Conservation (phyloP, 1,140 invertebrate species). For the Platyscapa corneri region DNA sequence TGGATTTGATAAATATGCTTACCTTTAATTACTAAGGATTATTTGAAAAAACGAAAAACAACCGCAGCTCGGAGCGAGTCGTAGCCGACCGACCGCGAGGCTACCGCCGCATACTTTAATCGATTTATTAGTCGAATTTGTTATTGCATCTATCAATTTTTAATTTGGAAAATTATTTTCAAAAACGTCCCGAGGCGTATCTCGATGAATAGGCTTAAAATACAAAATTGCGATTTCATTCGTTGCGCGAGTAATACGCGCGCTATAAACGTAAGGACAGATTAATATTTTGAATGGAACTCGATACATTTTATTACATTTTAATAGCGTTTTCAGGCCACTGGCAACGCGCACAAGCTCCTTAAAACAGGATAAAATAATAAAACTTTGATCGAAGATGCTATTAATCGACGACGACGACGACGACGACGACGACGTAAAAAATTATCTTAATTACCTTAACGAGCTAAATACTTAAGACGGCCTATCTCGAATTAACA, state of each 20-base stretch:
- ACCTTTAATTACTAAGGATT: not conserved
- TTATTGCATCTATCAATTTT: not conserved
- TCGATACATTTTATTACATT: not conserved
- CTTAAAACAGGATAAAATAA: not conserved
- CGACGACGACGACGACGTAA: not conserved
- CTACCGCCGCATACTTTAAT: not conserved
- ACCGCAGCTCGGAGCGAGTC: not conserved
- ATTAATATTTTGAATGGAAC: not conserved
- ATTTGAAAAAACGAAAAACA: constrained; percentile 10
- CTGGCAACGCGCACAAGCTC: not conserved
- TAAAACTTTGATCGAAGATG: not conserved
- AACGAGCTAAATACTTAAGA: not conserved
- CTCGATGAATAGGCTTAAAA: not conserved
- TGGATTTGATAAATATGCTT: constrained; percentile 32
- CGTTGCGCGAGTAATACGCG: not conserved
- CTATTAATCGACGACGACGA: not conserved
- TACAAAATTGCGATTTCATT: not conserved
- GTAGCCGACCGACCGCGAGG: too few relatives aligned
- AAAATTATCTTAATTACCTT: not conserved
- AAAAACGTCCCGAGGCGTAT: not conserved
- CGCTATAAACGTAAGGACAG: not conserved
- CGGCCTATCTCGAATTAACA: not conserved
- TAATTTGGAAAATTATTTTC: not conserved
- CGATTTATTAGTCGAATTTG: not conserved
- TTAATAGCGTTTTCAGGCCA: not conserved